Conservation (phyloP, 2,797 vertebrate genomes). For the Aulostomus chinensis region DNA sequence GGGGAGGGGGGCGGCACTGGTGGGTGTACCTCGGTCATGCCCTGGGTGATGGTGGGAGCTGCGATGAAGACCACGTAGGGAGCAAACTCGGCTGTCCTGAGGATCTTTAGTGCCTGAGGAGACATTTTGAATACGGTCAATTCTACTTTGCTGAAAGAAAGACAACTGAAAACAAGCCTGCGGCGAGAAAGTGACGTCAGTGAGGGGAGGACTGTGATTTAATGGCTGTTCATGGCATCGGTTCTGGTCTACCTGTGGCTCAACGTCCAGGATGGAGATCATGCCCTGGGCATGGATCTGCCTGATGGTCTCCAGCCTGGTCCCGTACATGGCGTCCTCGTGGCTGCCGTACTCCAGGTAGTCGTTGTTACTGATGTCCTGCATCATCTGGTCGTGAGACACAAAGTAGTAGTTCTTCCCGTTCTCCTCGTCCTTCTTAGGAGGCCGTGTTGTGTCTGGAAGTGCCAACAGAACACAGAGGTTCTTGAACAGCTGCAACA, state of each 20-base stretch:
- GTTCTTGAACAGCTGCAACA: no score
- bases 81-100: conserved; percentile 98
- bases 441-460: conserved; percentile 96
- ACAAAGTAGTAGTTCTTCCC: conserved; percentile 99
- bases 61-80: conserved; percentile 98
- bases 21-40: conserved; percentile 91
- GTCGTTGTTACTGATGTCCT: conserved; percentile 99
- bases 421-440: conserved; percentile 99
- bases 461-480: no score
- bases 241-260: conserved; percentile 90
- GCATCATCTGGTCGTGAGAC: conserved; percentile 99
- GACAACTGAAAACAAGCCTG: no score
- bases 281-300: conserved; percentile 95
- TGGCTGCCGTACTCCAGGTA: conserved; percentile 99
- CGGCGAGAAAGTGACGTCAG: no score
- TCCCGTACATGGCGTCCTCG: conserved; percentile 98
- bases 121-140: background rate
- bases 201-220: no score
- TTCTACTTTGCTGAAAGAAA: background rate
- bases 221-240: no score
- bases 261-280: conserved; percentile 98
- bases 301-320: conserved; percentile 97
- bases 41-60: conserved; percentile 95
- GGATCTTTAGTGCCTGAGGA: conserved; percentile 93
- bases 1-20: no score